Evolutionary conservation across 2,888 invertebrate species (phyloP).

Genomic region (Bugulina stolonifera): DNA sequence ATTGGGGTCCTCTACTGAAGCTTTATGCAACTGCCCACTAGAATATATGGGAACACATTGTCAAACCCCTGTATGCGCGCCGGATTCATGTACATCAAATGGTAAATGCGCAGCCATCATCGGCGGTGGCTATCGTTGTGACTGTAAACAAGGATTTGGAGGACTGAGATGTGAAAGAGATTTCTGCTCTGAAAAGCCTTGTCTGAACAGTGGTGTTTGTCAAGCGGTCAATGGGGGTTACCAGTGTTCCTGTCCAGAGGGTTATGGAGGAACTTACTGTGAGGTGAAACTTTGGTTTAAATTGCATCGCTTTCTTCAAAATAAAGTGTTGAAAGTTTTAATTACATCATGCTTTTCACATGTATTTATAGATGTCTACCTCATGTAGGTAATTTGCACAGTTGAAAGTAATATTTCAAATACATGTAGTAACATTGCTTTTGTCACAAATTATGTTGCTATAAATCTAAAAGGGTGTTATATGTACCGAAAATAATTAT

Average conservation of each 20-base stretch:
- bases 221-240: constrained; percentile 83
- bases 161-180: background rate
- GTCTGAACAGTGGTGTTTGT: background rate
- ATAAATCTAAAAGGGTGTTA: no score
- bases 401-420: no score
- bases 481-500: no score
- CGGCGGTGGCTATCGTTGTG: background rate
- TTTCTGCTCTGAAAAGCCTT: background rate
- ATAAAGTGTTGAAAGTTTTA: no score
- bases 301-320: no score
- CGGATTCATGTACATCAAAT: background rate
- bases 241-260: constrained; percentile 83
- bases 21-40: background rate
- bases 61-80: background rate
- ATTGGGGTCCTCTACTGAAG: background rate
- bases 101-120: background rate
- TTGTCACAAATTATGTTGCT: no score
- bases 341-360: no score
- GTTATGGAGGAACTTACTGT: constrained; percentile 84
- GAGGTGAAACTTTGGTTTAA: no score
- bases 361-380: no score
- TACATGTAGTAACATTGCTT: no score
- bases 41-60: background rate
- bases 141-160: background rate
- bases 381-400: no score